phyloP scores from a whole-genome alignment of 2,113 vertebrate species.

The Apistogramma diplotaenia region DNA sequence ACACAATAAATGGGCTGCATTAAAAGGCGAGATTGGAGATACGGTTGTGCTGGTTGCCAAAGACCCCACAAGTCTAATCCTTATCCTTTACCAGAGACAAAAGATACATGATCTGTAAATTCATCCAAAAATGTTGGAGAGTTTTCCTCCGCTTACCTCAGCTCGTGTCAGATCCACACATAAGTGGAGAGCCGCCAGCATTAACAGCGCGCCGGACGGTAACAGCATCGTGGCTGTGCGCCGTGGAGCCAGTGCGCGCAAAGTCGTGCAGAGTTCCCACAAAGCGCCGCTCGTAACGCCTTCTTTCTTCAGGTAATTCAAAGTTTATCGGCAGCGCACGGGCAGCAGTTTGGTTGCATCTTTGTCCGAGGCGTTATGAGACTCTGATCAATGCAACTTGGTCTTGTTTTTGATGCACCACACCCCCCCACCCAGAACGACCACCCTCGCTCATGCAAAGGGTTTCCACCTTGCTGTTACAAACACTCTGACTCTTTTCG shows the following conservation, averaged over 20 bases:
- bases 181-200: conserved; percentile 57
- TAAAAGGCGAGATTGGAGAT: background rate
- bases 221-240: conserved; percentile 65
- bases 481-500: conserved; percentile 72
- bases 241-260: conserved; percentile 6
- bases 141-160: conserved; percentile 62
- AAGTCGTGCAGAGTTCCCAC: conserved; percentile 12
- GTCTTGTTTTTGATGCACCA: conserved; percentile 70
- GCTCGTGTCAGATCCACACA: conserved; percentile 49
- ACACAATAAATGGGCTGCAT: background rate
- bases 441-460: conserved; percentile 72
- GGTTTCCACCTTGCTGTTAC: conserved; percentile 46
- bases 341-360: conserved; percentile 70
- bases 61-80: background rate
- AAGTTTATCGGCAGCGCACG: conserved; percentile 54
- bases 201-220: conserved; percentile 40
- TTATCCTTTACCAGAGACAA: background rate
- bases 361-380: conserved; percentile 76
- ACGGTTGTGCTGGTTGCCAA: background rate
- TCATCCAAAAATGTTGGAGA: background rate
- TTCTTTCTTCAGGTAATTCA: conserved; percentile 9
- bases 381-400: conserved; percentile 59
- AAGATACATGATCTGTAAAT: background rate
- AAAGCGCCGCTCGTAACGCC: conserved; percentile 42
- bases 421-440: conserved; percentile 71